Evolutionary conservation across 2,113 vertebrate genomes (phyloP).

Genomic region (Calidris pygmaea): DNA sequence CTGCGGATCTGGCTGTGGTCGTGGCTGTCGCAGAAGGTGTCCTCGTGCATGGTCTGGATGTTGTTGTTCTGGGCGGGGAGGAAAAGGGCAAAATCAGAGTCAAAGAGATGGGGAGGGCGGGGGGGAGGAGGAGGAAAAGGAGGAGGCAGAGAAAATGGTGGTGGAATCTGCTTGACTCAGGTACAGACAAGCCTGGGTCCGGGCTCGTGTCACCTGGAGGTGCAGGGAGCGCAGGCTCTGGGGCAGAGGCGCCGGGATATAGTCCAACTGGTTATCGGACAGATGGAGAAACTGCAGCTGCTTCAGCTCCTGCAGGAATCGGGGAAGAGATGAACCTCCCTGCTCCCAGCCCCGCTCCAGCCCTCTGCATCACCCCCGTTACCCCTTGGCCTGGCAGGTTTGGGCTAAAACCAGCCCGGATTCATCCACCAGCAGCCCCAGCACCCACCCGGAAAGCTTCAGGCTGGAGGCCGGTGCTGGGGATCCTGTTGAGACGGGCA

Average conservation of each 20-base stretch:
- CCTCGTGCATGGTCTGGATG: constrained; percentile 75
- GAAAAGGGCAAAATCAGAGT: neutral
- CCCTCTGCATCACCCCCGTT: neutral
- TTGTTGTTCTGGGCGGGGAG: constrained; percentile 76
- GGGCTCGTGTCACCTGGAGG: constrained; percentile 72
- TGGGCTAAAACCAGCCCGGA: neutral
- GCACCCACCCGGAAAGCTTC: constrained; percentile 74
- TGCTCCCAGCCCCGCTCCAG: neutral
- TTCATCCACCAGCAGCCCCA: neutral
- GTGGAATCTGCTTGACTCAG: neutral
- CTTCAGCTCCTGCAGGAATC: constrained; percentile 73
- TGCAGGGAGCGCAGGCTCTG: constrained; percentile 79
- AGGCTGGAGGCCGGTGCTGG: constrained; percentile 66
- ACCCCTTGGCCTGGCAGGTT: neutral
- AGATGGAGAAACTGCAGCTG: constrained; percentile 82
- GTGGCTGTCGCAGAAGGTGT: constrained; percentile 76
- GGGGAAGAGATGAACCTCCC: neutral
- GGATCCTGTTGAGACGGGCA: constrained; percentile 74
- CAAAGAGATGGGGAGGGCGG: neutral
- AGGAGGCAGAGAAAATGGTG: too few relatives aligned
- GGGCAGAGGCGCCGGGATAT: constrained; percentile 75
- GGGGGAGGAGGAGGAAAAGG: neutral
- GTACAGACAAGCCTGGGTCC: neutral
- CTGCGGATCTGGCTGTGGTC: constrained; percentile 70
- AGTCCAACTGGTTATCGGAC: constrained; percentile 80